Conservation (phyloP, 1,140 invertebrate genomes). For the Hylaeus volcanicus region DNA sequence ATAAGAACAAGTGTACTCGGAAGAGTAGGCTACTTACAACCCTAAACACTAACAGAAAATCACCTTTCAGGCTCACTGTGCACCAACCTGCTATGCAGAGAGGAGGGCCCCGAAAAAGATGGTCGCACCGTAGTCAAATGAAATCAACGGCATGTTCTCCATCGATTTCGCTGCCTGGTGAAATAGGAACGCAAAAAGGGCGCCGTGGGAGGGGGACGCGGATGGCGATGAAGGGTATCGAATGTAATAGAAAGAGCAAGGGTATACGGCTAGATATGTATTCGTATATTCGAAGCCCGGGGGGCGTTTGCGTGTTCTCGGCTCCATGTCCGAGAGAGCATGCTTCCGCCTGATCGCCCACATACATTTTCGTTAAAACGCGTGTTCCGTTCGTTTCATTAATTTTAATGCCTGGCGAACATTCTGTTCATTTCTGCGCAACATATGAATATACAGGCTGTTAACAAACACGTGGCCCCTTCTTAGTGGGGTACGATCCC, state of each 20-base stretch:
- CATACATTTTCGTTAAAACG: conserved; percentile 76
- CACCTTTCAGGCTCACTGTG: too few relatives aligned
- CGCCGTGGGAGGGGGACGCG: background rate
- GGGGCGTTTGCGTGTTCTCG: conserved; percentile 40
- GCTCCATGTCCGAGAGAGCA: conserved; percentile 65
- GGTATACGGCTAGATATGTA: background rate
- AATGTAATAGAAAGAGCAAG: conserved; percentile 28
- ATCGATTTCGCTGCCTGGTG: too few relatives aligned
- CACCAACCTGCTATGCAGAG: too few relatives aligned
- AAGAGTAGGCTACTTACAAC: too few relatives aligned
- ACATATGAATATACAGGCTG: conserved; percentile 70
- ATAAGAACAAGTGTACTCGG: too few relatives aligned
- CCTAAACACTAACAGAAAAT: too few relatives aligned
- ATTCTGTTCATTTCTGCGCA: conserved; percentile 76
- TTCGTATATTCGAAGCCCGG: conserved; percentile 23
- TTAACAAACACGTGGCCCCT: too few relatives aligned
- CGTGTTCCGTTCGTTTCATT: conserved; percentile 77
- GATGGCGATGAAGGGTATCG: background rate
- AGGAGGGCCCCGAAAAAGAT: too few relatives aligned
- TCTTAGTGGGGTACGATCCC: too few relatives aligned
- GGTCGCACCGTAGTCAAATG: too few relatives aligned
- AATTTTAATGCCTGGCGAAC: conserved; percentile 76
- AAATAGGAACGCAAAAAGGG: too few relatives aligned
- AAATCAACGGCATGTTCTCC: too few relatives aligned
- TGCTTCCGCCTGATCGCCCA: conserved; percentile 74